These are phyloP conservation scores for Drosophila subquinaria DNA, from an alignment of 2,888 invertebrate genomes.

Conservation along the genomic window DNA sequence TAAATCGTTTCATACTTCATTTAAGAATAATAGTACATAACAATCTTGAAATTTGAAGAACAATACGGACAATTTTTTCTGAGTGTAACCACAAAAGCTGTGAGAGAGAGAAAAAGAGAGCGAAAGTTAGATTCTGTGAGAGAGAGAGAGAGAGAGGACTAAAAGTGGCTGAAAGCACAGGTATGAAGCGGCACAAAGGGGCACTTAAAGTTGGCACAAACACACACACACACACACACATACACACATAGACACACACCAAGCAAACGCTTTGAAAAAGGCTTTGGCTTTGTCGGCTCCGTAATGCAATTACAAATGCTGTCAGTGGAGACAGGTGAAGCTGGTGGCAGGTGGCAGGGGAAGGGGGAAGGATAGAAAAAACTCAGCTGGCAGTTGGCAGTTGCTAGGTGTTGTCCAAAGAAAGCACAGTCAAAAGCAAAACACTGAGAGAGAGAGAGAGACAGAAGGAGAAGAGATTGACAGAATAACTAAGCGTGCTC, in stretches of 20 bases:
- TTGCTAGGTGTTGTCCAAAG: conserved; percentile 68
- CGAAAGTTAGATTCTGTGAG: background rate
- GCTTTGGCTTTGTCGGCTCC: conserved; percentile 70
- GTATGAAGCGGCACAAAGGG: conserved; percentile 65
- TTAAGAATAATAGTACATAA: too few relatives aligned
- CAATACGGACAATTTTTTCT: too few relatives aligned
- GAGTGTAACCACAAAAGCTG: conserved; percentile 5
- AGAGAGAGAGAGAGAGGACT: background rate
- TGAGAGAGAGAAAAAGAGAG: background rate
- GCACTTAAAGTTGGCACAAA: conserved; percentile 69
- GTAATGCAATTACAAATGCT: conserved; percentile 79
- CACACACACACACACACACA: conserved; percentile 13
- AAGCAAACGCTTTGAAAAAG: conserved; percentile 58
- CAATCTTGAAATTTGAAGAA: too few relatives aligned
- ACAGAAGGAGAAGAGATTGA: background rate
- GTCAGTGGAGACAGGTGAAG: conserved; percentile 35
- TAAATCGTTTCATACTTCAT: too few relatives aligned
- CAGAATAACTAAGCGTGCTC: background rate
- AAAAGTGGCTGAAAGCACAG: conserved; percentile 15
- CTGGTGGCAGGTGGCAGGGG: background rate
- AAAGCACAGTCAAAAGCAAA: conserved; percentile 21
- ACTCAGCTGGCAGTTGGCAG: conserved; percentile 12
- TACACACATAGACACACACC: conserved; percentile 1
- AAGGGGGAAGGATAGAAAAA: background rate
- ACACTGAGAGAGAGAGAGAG: background rate